Conservation (phyloP, 2,797 vertebrate species). For the Neopelma chrysocephalum region DNA sequence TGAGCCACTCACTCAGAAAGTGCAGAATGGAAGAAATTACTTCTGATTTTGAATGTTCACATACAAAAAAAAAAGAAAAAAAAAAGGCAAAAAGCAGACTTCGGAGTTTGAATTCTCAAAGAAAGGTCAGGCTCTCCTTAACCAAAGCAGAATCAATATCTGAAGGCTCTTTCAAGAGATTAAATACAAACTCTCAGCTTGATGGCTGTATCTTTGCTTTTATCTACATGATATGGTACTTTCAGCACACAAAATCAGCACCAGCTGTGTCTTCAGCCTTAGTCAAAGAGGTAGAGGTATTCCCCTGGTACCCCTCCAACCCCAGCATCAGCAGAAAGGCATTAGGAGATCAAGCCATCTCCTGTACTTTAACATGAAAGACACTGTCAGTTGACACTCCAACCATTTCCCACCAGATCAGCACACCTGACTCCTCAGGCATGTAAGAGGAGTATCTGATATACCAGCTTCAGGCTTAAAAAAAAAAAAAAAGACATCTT, state of each 20-base stretch:
- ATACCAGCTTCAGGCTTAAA: background rate
- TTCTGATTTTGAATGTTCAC: background rate
- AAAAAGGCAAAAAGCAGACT: too few relatives aligned
- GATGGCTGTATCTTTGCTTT: background rate
- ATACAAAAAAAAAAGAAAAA: too few relatives aligned
- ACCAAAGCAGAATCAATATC: background rate
- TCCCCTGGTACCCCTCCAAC: background rate
- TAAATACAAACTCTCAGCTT: background rate
- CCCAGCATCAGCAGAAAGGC: background rate
- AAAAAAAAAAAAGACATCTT: background rate
- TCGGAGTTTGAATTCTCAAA: background rate
- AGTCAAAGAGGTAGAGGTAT: background rate
- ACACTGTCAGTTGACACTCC: background rate
- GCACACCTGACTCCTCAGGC: background rate
- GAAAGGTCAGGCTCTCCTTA: background rate
- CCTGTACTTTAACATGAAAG: background rate
- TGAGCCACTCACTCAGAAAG: background rate
- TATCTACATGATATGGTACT: background rate
- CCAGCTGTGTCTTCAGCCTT: background rate
- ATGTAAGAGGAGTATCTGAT: background rate
- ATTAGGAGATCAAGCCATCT: background rate
- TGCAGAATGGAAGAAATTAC: background rate
- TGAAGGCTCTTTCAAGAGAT: background rate
- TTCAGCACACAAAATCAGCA: background rate
- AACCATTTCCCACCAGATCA: background rate